A percentile compares a stretch with the other conserved stretches of the same genome.
Conservation (phyloP, 2,113 vertebrate species). For the Lepus timidus region DNA sequence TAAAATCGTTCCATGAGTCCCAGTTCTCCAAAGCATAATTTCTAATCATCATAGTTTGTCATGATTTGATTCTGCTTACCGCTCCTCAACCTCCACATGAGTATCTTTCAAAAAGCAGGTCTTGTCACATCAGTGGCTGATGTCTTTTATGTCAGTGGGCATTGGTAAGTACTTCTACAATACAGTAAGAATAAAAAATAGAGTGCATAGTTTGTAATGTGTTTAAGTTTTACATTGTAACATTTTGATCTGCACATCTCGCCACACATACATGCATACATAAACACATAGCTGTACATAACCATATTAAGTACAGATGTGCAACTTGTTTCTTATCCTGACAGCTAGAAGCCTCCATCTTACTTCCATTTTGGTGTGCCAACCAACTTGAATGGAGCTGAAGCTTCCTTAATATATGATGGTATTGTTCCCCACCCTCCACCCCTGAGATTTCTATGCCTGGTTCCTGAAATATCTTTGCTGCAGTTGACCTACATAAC, state of each 20-base stretch:
- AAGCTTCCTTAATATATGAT: background rate
- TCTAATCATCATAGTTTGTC: background rate
- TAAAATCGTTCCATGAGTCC: background rate
- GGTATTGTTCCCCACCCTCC: background rate
- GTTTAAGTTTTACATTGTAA: background rate
- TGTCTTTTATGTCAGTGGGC: background rate
- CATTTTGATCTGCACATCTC: background rate
- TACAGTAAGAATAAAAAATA: background rate
- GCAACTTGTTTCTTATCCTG: conserved; percentile 16
- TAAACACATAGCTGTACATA: background rate
- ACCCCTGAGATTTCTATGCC: background rate
- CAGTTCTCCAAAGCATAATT: background rate
- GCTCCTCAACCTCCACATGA: background rate
- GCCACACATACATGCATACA: background rate
- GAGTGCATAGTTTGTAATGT: background rate
- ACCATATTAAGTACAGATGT: background rate
- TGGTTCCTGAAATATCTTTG: background rate
- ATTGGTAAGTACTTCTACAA: conserved; percentile 27
- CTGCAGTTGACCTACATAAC: background rate
- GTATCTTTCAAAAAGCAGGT: background rate
- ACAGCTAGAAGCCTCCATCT: background rate
- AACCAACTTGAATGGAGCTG: background rate
- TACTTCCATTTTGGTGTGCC: background rate
- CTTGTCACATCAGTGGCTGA: background rate
- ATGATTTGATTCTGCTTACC: background rate